These are phyloP conservation scores for Oenanthe oenanthe DNA, from an alignment of 2,113 vertebrate species.

Conservation along the genomic window DNA sequence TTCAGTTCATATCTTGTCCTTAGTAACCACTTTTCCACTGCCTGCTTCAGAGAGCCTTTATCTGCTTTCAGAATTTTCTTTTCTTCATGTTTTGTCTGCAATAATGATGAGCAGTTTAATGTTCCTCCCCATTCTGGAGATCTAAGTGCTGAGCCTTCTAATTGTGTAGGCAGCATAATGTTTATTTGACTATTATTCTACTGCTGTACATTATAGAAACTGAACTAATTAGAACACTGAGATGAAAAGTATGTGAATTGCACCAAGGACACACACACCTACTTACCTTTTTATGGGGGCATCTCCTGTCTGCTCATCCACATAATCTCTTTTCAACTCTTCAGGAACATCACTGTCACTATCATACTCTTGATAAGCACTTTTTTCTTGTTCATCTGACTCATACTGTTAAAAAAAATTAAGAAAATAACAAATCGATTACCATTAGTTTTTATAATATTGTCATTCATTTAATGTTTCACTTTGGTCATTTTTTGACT, in stretches of 20 bases:
- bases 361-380: conserved; percentile 95
- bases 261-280: background rate
- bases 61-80: background rate
- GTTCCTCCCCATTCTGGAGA: background rate
- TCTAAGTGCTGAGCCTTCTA: background rate
- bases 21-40: background rate
- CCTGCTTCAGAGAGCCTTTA: background rate
- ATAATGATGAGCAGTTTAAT: background rate
- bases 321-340: conserved; percentile 94
- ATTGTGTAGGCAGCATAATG: background rate
- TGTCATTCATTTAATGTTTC: background rate
- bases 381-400: conserved; percentile 96
- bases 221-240: background rate
- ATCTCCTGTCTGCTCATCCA: conserved; percentile 97
- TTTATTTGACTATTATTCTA: background rate
- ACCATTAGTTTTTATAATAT: background rate
- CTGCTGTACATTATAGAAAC: background rate
- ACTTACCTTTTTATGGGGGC: conserved; percentile 89
- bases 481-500: background rate
- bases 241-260: background rate
- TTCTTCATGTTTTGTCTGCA: background rate
- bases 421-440: background rate
- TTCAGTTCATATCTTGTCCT: background rate
- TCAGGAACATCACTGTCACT: conserved; percentile 97
- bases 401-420: conserved; percentile 84